Conservation (phyloP, 1,140 invertebrate species). For the Asobara japonica region DNA sequence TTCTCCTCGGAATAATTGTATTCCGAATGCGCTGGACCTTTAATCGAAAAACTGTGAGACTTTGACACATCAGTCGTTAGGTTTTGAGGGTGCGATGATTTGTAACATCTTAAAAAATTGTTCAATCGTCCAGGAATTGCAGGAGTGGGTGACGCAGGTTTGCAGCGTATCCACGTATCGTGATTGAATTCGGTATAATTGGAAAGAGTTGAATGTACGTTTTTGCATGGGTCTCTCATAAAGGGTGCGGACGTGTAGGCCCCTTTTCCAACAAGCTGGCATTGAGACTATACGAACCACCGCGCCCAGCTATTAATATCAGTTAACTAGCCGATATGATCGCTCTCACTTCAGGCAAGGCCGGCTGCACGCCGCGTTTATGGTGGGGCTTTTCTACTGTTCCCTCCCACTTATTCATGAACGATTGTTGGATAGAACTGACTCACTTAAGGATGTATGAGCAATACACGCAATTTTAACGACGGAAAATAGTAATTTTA, state of each 20-base stretch:
- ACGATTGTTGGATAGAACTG: background rate
- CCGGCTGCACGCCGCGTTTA: slow-evolving; percentile 9
- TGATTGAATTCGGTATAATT: slow-evolving; percentile 63
- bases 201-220: slow-evolving; percentile 40
- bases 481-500: too few species aligned
- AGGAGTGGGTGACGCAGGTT: background rate
- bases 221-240: background rate
- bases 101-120: background rate
- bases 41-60: too few species aligned
- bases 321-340: slow-evolving; percentile 65
- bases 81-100: background rate
- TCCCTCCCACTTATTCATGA: background rate
- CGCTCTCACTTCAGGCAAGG: slow-evolving; percentile 42
- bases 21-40: too few species aligned
- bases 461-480: background rate
- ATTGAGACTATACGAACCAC: slow-evolving; percentile 24
- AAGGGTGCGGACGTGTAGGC: background rate
- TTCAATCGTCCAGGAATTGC: background rate
- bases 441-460: background rate
- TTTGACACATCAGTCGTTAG: background rate
- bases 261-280: background rate
- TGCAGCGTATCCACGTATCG: slow-evolving; percentile 43
- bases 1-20: too few species aligned
- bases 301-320: slow-evolving; percentile 66
- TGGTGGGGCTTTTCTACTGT: slow-evolving; percentile 5